phyloP scores from a whole-genome alignment of 2,888 invertebrate species.

The Plemyria rubiginata region DNA sequence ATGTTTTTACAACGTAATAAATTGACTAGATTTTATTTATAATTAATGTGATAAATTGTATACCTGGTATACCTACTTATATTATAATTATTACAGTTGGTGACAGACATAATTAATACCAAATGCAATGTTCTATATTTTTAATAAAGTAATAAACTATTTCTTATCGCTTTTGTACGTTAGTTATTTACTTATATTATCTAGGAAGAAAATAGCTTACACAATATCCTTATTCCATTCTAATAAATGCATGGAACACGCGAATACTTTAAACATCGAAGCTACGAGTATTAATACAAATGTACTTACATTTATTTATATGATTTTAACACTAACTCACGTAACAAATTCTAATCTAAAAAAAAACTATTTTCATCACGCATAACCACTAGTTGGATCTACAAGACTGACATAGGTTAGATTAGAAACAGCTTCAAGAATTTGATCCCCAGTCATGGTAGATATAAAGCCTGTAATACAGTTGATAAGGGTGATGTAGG shows the following conservation, averaged over 20 bases:
- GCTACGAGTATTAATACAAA: background rate
- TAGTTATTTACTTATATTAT: background rate
- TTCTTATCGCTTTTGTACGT: background rate
- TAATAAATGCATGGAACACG: too few species aligned
- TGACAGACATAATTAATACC: background rate
- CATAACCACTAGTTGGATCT: background rate
- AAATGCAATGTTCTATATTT: background rate
- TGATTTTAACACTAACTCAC: background rate
- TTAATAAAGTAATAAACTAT: background rate
- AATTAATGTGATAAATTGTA: background rate
- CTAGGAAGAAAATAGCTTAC: background rate
- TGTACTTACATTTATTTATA: background rate
- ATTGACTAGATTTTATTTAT: conserved; percentile 21
- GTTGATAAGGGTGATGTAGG: too few species aligned
- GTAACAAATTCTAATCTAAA: too few species aligned
- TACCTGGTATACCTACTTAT: too few species aligned
- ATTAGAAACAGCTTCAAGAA: too few species aligned
- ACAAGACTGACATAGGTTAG: background rate
- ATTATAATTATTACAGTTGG: background rate
- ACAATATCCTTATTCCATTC: background rate
- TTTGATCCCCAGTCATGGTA: too few species aligned
- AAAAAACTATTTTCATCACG: background rate
- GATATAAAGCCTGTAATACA: too few species aligned
- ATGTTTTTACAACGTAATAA: background rate
- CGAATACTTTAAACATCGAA: too few species aligned